A percentile compares a stretch with the other conserved stretches of the same genome.
phyloP scores from a whole-genome alignment of 2,113 vertebrate genomes.

The Cynoglossus semilaevis region DNA sequence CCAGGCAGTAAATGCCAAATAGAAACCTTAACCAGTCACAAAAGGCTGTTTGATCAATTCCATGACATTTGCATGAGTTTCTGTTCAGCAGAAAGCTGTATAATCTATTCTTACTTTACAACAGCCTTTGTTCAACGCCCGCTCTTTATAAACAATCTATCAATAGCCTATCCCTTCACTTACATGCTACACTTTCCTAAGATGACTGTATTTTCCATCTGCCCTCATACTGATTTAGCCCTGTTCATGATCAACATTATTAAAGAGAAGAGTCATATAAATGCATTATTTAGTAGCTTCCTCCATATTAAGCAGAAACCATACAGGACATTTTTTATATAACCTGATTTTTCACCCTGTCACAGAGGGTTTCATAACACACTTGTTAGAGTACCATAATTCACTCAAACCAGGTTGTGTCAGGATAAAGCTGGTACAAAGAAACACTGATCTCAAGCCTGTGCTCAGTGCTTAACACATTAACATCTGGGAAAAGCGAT shows the following conservation, averaged over 20 bases:
- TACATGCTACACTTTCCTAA: too few species aligned
- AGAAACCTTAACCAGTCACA: not conserved
- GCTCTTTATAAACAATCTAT: not conserved
- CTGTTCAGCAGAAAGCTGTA: not conserved
- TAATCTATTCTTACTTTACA: not conserved
- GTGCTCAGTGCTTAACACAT: constrained; percentile 14
- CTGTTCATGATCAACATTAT: constrained; percentile 52
- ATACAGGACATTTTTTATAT: too few species aligned
- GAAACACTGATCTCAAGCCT: not conserved
- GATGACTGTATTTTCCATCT: too few species aligned
- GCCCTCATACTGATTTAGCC: constrained; percentile 13
- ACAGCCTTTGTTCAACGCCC: not conserved
- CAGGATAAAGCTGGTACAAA: not conserved
- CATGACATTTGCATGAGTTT: not conserved
- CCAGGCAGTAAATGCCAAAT: too few species aligned
- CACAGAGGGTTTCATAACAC: not conserved
- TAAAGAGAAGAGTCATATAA: constrained; percentile 34
- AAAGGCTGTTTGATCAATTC: not conserved
- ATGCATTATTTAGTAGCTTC: constrained; percentile 47
- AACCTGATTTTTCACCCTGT: not conserved
- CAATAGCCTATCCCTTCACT: not conserved
- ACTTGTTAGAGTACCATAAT: constrained; percentile 6
- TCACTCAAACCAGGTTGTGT: constrained; percentile 14
- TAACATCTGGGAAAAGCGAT: constrained; percentile 39
- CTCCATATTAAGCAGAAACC: constrained; percentile 15